Conservation (phyloP, 2,113 vertebrate genomes). For the Dromas ardeola region DNA sequence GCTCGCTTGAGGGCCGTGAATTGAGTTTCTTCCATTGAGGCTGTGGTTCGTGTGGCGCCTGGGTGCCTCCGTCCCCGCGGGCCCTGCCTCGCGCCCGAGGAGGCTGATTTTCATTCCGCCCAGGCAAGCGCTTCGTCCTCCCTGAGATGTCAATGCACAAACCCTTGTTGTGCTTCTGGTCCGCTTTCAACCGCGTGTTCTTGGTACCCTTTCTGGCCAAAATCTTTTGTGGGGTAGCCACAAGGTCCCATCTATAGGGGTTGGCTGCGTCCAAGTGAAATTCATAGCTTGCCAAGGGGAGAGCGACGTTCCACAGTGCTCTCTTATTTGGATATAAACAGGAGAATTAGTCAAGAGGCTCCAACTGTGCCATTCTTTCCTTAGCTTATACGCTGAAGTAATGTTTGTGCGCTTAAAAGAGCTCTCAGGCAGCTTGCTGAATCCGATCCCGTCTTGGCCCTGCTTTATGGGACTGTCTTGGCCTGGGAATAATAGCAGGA, state of each 20-base stretch:
- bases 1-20: fast-evolving
- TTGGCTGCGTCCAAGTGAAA: neutral
- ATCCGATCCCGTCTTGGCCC: constrained; percentile 13
- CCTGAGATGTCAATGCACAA: neutral
- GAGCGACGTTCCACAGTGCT: neutral
- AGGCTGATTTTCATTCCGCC: neutral
- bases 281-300: constrained; percentile 50
- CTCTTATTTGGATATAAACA: constrained; percentile 46
- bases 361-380: constrained; percentile 50
- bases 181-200: neutral
- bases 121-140: neutral
- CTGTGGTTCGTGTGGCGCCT: neutral
- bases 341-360: constrained; percentile 50
- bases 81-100: fast-evolving
- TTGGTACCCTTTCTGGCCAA: neutral
- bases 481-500: neutral
- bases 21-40: fast-evolving
- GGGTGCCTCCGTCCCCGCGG: fast-evolving
- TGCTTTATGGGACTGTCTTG: constrained; percentile 20
- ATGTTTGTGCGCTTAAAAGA: constrained; percentile 42
- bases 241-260: constrained; percentile 34
- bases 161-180: neutral
- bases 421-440: constrained; percentile 28
- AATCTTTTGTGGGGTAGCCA: neutral
- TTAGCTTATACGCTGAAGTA: constrained; percentile 18